These are phyloP conservation scores for Mastomys natalensis DNA, from an alignment of 2,113 vertebrate genomes.

Conservation along the genomic window DNA sequence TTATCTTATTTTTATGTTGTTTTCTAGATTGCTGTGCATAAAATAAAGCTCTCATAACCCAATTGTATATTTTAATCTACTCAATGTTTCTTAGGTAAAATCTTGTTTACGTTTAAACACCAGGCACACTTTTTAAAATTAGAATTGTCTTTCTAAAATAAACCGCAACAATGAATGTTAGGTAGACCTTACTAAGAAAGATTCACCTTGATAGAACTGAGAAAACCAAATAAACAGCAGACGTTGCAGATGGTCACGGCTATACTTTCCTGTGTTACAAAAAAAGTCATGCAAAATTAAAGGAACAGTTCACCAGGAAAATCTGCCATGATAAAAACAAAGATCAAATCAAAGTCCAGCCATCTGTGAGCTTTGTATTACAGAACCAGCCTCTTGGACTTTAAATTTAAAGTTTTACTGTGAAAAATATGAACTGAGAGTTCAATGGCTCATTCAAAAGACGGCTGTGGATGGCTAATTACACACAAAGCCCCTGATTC, in stretches of 20 bases:
- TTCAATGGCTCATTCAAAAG: neutral
- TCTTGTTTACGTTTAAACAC: neutral
- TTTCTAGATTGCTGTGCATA: neutral
- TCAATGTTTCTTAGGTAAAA: neutral
- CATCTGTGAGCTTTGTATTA: neutral
- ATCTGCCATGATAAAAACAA: neutral
- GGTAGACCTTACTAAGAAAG: neutral
- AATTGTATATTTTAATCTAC: neutral
- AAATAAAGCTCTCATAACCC: neutral
- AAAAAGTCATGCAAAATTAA: constrained; percentile 8
- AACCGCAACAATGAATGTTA: neutral
- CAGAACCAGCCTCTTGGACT: neutral
- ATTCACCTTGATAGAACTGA: constrained; percentile 24
- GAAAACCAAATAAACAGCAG: neutral
- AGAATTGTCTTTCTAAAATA: neutral
- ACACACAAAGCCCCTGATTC: neutral
- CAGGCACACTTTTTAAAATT: neutral
- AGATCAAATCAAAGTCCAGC: neutral
- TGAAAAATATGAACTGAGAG: neutral
- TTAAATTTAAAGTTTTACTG: neutral
- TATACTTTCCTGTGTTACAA: neutral
- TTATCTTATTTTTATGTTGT: neutral
- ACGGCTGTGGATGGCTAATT: neutral
- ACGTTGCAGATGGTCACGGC: neutral
- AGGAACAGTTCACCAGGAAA: neutral